Evolutionary conservation across 1,140 invertebrate genomes (phyloP), one percentile per base, ranked within the genome.

Genomic region (Diabrotica undecimpunctata): DNA sequence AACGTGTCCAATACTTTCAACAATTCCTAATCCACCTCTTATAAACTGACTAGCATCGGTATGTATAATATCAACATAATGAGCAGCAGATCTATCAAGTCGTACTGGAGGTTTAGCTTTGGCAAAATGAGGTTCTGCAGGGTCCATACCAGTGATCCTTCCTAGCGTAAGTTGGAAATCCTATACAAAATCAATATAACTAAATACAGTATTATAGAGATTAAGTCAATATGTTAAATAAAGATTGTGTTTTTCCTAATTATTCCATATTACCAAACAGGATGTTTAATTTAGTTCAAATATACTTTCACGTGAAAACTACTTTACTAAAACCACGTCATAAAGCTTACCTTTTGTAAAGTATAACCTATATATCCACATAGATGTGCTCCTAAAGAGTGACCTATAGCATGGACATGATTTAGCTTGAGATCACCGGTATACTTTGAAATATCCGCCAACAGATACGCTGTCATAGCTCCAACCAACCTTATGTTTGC

Each of bases 51-150:
- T 88, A 7, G 89, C 90, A 77, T 97, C 94, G 5, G 93, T 94
- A 76, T 97, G 95, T 65, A 96, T 90, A 2, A 93, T 85, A 73
- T 94, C 93, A 0, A 96, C 93, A 74, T 90, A 95, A 50, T 86
- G 80, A 0, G 93, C 94, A 75, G 97, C 95, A 9, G 86, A 85
- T 10, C 87, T 86, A 78, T 97, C 94, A 11, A 97, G 80, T 0
- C 94, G 85, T 0, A 96, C 93, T 67, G 92, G 84, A 6, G 88
- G 84, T 55, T 89, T 85, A 0, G 92, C 90, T 66, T 91, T 88
- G 69, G 90, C 89, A 79, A 97, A 97, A 75, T 95, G 89, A 0
- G 95, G 95, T 64, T 93, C 93, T 0, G 95, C 95, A 0, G 95
- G 95, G 81, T 98, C 95, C 69, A 97, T 73, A 2, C 92, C 94